Evolutionary conservation across 1,140 invertebrate species (phyloP).

Genomic region (Vanessa tameamea): DNA sequence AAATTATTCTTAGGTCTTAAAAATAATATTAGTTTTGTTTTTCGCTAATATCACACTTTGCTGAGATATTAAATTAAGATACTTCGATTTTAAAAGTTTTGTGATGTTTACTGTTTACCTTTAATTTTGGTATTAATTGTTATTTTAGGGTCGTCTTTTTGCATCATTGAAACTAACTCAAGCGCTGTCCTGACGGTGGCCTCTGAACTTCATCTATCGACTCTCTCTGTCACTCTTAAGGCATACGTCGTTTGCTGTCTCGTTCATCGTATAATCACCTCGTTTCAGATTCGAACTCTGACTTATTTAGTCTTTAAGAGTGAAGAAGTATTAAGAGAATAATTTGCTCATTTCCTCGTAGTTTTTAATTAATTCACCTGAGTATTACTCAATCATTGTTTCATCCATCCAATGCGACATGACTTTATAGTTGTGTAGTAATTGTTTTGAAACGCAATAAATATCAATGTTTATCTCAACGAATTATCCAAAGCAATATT

Average conservation of each 20-base stretch:
- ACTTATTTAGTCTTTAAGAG: constrained; percentile 28
- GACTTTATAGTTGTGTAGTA: constrained; percentile 44
- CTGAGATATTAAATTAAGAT: too few species aligned
- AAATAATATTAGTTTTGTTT: too few species aligned
- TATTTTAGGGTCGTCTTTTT: constrained; percentile 49
- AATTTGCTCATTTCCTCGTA: constrained; percentile 62
- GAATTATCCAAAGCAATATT: constrained; percentile 75
- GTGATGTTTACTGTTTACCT: background rate
- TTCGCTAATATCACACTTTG: too few species aligned
- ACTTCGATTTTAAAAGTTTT: too few species aligned
- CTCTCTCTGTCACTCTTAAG: constrained; percentile 71
- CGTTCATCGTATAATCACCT: constrained; percentile 53
- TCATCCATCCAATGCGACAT: constrained; percentile 70
- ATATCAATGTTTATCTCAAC: constrained; percentile 51
- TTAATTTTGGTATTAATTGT: constrained; percentile 33
- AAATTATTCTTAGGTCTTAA: too few species aligned
- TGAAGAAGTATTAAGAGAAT: constrained; percentile 31
- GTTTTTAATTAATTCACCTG: constrained; percentile 40
- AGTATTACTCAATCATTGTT: constrained; percentile 52
- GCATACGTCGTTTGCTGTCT: constrained; percentile 58
- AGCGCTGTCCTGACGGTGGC: constrained; percentile 36
- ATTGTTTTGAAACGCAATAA: constrained; percentile 50
- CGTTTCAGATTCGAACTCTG: constrained; percentile 40
- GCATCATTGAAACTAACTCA: constrained; percentile 41
- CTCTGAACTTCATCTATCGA: constrained; percentile 51